phyloP scores from a whole-genome alignment of 1,140 invertebrate genomes.

The Euglossa dilemma region DNA sequence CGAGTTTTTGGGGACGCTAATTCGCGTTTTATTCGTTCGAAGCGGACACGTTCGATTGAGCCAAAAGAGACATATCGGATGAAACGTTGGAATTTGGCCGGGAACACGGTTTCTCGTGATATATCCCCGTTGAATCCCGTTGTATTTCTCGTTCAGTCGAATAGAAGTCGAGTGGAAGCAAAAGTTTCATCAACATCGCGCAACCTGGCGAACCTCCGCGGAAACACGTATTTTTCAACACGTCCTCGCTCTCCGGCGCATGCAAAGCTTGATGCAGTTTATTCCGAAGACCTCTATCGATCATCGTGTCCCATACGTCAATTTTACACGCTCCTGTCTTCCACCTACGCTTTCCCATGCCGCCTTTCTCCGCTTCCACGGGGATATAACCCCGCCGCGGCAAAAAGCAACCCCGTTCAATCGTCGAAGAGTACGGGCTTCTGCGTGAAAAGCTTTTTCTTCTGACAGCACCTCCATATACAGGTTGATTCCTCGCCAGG shows the following conservation, averaged over 20 bases:
- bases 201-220: not conserved
- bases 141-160: not conserved
- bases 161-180: not conserved
- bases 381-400: constrained; percentile 14
- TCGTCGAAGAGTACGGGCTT: constrained; percentile 15
- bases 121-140: too few species aligned
- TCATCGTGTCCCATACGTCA: constrained; percentile 40
- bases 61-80: too few species aligned
- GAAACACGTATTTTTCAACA: not conserved
- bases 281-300: constrained; percentile 44
- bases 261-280: constrained; percentile 11
- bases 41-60: too few species aligned
- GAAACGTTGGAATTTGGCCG: too few species aligned
- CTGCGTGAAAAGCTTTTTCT: constrained; percentile 27
- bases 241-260: not conserved
- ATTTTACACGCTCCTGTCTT: constrained; percentile 35
- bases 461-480: not conserved
- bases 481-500: too few species aligned
- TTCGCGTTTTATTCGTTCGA: too few species aligned
- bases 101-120: too few species aligned
- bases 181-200: not conserved
- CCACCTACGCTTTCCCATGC: constrained; percentile 16
- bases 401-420: constrained; percentile 45
- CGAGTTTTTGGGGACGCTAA: too few species aligned
- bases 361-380: not conserved